Conservation (phyloP, 2,888 invertebrate genomes). For the Nomada fabriciana region DNA sequence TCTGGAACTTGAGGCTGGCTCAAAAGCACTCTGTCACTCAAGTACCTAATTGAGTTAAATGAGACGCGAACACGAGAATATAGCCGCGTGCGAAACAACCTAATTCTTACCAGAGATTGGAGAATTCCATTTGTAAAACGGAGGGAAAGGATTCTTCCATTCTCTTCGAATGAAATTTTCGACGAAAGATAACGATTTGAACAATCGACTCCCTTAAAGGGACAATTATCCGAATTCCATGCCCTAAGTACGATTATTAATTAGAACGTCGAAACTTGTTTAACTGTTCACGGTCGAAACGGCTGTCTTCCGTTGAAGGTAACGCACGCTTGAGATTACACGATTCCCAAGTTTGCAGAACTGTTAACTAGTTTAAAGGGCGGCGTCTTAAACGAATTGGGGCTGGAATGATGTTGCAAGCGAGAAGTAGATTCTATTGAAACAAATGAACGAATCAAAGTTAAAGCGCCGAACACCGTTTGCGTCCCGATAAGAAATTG, state of each 20-base stretch:
- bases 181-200: no score
- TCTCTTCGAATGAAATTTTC: no score
- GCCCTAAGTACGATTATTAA: background rate
- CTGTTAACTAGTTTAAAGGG: conserved; percentile 11
- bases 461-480: no score
- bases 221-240: background rate
- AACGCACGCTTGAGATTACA: conserved; percentile 1
- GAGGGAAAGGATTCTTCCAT: background rate
- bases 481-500: no score
- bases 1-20: conserved; percentile 25
- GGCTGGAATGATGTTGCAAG: no score
- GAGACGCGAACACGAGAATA: conserved; percentile 10
- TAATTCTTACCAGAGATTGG: background rate
- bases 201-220: background rate
- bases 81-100: background rate
- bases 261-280: background rate
- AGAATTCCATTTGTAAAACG: background rate
- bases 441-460: background rate
- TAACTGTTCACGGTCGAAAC: background rate
- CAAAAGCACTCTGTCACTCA: conserved; percentile 39
- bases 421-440: no score
- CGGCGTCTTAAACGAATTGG: background rate
- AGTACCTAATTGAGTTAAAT: conserved; percentile 37
- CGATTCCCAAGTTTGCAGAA: background rate
- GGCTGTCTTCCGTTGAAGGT: background rate